Evolutionary conservation across 2,797 vertebrate genomes (phyloP).

Genomic region (Protonibea diacanthus): DNA sequence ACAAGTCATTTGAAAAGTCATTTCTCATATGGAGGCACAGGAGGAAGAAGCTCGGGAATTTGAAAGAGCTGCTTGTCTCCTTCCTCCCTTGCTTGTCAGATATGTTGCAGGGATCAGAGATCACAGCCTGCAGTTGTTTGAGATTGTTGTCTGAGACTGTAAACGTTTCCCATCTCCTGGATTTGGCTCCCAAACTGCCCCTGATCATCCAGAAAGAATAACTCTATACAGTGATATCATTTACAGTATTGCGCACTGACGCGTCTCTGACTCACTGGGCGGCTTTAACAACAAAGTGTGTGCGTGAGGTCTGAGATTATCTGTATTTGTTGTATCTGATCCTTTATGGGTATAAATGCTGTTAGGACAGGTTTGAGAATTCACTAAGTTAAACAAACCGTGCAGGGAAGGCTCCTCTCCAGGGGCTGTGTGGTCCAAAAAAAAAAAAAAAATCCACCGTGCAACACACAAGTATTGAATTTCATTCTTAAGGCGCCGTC

Average conservation of each 20-base stretch:
- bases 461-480: constrained; percentile 22
- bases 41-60: background rate
- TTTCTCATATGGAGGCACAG: background rate
- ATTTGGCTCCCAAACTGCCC: constrained; percentile 12
- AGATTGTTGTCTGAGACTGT: constrained; percentile 10
- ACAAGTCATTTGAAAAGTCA: constrained; percentile 29
- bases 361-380: background rate
- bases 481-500: constrained; percentile 80
- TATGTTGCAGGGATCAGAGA: constrained; percentile 4
- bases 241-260: constrained; percentile 16
- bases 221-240: background rate
- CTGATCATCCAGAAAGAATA: constrained; percentile 11
- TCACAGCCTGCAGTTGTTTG: constrained; percentile 14
- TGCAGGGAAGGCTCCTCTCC: constrained; percentile 15
- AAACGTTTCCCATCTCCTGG: background rate
- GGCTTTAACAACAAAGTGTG: background rate
- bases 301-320: background rate
- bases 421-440: constrained; percentile 12
- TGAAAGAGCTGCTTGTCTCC: background rate
- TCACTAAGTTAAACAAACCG: constrained; percentile 11
- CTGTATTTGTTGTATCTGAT: background rate
- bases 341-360: background rate
- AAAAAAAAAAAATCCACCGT: background rate
- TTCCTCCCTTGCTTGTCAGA: background rate
- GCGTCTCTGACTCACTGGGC: background rate